Conservation (phyloP, 2,113 vertebrate genomes). For the Rostratula benghalensis region DNA sequence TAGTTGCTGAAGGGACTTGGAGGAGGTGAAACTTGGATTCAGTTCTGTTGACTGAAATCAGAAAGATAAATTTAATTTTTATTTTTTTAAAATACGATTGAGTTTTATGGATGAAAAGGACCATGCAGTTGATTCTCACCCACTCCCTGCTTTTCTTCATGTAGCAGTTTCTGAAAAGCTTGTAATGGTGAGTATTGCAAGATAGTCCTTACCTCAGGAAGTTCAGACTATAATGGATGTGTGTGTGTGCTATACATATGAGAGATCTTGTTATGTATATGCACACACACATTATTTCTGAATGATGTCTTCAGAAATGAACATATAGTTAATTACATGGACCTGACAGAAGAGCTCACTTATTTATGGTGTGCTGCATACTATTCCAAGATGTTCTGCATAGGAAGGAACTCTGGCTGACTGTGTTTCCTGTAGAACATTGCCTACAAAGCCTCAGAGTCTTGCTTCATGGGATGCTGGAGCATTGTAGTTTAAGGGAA, state of each 20-base stretch:
- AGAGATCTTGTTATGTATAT: too few species aligned
- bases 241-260: too few species aligned
- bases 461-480: neutral
- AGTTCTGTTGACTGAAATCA: neutral
- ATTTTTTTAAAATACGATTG: neutral
- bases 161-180: neutral
- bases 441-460: neutral
- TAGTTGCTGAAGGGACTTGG: neutral
- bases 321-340: accelerated
- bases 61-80: neutral
- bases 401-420: neutral
- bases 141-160: neutral
- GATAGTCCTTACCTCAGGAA: neutral
- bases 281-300: neutral
- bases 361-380: neutral
- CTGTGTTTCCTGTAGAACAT: neutral
- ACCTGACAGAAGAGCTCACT: neutral
- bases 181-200: neutral
- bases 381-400: neutral
- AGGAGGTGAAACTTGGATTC: neutral
- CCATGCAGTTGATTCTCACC: neutral
- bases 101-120: neutral
- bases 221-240: neutral
- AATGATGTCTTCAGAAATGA: neutral
- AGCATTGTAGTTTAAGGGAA: neutral